These are phyloP conservation scores for Nephila pilipes DNA, from an alignment of 1,140 invertebrate species.

Conservation along the genomic window DNA sequence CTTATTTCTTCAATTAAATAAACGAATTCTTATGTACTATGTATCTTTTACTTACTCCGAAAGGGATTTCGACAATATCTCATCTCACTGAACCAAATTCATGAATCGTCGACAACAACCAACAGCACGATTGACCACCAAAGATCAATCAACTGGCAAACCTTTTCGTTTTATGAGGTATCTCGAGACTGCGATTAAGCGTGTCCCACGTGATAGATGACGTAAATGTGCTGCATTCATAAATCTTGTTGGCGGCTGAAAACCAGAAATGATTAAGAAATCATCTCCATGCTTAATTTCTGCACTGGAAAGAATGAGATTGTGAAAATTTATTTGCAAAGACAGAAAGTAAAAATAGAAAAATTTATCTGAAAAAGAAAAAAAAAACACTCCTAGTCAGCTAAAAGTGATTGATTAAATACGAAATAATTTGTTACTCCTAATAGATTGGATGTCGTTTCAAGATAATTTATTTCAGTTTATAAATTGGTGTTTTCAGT, in stretches of 20 bases:
- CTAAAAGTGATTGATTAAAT: constrained; percentile 45
- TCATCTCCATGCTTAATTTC: constrained; percentile 44
- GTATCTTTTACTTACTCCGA: too few species aligned
- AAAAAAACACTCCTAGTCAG: background rate
- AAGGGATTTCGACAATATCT: too few species aligned
- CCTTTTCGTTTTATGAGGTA: background rate
- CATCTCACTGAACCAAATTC: too few species aligned
- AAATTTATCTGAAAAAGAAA: constrained; percentile 20
- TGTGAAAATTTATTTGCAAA: constrained; percentile 13
- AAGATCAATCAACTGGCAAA: background rate
- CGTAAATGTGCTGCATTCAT: background rate
- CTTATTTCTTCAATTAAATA: too few species aligned
- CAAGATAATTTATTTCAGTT: background rate
- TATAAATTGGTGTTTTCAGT: constrained; percentile 44
- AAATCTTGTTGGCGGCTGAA: constrained; percentile 34
- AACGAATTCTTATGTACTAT: too few species aligned
- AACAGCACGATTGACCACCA: background rate
- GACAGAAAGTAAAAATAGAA: background rate
- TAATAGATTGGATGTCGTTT: constrained; percentile 52
- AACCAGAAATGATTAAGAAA: constrained; percentile 45
- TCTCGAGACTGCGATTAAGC: background rate
- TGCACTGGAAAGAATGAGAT: background rate
- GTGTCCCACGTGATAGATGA: constrained; percentile 12
- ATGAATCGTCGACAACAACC: too few species aligned
- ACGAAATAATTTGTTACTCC: constrained; percentile 56